Evolutionary conservation across 2,113 vertebrate species (phyloP).

Genomic region (Campylorhamphus procurvoides): DNA sequence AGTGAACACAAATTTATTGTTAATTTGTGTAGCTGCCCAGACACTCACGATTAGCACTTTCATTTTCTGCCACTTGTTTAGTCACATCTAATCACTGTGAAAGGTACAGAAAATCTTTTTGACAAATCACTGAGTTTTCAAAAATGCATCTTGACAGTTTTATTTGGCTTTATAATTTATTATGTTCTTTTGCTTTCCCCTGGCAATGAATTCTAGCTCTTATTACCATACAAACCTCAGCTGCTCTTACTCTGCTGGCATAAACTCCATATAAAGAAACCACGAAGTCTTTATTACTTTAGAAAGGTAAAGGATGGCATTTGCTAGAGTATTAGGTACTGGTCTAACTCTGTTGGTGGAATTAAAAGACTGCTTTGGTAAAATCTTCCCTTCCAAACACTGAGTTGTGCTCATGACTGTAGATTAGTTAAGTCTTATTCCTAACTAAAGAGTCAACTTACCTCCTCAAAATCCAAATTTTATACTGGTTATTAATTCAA

Average conservation of each 20-base stretch:
- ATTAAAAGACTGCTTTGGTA: neutral
- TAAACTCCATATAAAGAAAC: neutral
- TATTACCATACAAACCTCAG: neutral
- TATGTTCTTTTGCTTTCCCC: neutral
- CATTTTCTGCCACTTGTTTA: neutral
- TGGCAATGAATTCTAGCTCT: neutral
- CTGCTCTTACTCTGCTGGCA: neutral
- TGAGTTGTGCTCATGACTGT: neutral
- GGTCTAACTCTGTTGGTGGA: neutral
- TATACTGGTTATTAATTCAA: neutral
- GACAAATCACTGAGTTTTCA: neutral
- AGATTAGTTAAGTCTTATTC: neutral
- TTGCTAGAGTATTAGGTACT: neutral
- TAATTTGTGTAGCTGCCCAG: neutral
- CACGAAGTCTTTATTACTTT: neutral
- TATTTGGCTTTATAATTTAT: constrained; percentile 29
- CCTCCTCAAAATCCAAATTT: neutral
- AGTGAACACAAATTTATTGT: neutral
- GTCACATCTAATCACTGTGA: constrained; percentile 4
- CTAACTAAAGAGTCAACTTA: neutral
- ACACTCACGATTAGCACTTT: neutral
- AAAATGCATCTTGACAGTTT: constrained; percentile 40
- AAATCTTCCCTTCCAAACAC: neutral
- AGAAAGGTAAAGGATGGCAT: neutral
- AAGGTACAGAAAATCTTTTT: neutral